phyloP scores from a whole-genome alignment of 2,797 vertebrate genomes.

The Tokudaia tokunoshimensis region DNA sequence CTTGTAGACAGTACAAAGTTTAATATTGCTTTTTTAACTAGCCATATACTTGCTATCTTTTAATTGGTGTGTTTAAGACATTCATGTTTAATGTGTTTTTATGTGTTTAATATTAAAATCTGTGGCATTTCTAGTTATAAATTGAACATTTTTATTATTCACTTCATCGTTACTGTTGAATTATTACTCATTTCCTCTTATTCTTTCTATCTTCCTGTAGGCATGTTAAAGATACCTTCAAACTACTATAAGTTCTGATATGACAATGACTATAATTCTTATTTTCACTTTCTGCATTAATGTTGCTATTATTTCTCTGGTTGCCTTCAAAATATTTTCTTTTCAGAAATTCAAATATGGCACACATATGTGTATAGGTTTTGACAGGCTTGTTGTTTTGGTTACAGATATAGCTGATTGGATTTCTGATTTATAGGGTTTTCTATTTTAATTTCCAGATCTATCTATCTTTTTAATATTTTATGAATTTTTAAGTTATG shows the following conservation, averaged over 20 bases:
- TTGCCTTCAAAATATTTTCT: conserved; percentile 9
- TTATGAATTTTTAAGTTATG: neutral
- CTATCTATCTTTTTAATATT: neutral
- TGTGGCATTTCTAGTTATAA: neutral
- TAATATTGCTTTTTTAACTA: neutral
- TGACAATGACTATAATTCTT: neutral
- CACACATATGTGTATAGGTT: neutral
- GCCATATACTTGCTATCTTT: neutral
- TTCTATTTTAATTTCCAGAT: neutral
- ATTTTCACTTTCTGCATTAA: neutral
- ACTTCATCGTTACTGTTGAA: neutral
- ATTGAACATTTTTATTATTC: neutral
- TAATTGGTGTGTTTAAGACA: neutral
- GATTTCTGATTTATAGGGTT: neutral
- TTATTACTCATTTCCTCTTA: neutral
- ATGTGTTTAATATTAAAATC: neutral
- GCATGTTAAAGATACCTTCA: neutral
- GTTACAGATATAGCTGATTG: neutral
- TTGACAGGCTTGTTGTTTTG: neutral
- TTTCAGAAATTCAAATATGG: neutral
- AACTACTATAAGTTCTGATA: neutral
- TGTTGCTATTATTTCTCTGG: neutral
- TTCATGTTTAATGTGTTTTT: neutral
- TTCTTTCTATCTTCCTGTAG: neutral
- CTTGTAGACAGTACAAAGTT: neutral